Evolutionary conservation across 2,113 vertebrate species (phyloP), one percentile per base, ranked within the genome.

Genomic region (Sebastes schlegelii): DNA sequence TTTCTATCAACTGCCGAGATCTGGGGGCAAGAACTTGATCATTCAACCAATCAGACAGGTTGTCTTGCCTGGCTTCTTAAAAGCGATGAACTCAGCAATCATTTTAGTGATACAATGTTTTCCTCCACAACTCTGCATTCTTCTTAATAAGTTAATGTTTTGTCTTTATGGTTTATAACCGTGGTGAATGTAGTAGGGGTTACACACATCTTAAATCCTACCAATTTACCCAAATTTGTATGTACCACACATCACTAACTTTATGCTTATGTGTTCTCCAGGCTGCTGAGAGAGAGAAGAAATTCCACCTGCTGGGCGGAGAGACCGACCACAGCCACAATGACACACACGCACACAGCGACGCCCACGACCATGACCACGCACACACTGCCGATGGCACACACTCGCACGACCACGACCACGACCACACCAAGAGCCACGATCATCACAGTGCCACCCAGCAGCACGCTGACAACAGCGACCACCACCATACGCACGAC

Each of bases 401-500:
- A 0, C 86, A 89, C 69, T 5, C 46, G 3, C 92, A 94, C 5
- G 87, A 88, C 51, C 94, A 94, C 58, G 17, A 3, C 6, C 84
- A 94, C 40, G 87, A 91, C 74, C 86, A 93, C 79, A 91, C 89
- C 52, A 84, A 88, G 78, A 10, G 19, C 52, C 94, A 95, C 87
- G 13, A 3, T 8, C 21, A 91, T 0, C 93, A 95, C 52, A 52
- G 75, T 13, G 0, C 60, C 0, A 81, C 23, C 57, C 79, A 83
- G 4, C 49, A 74, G 52, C 91, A 94, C 13, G 66, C 8, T 0
- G 42, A 49, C 1, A 5, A 14, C 74, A 89, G 48, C 2, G 82
- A 89, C 12, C 95, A 95, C 72, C 93, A 96, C 72, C 93, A 94
- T 87, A 75, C 93, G 1, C 94, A 94, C 2, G 85, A 91, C 61